phyloP scores from a whole-genome alignment of 2,797 vertebrate genomes.

The Anguilla obscura region DNA sequence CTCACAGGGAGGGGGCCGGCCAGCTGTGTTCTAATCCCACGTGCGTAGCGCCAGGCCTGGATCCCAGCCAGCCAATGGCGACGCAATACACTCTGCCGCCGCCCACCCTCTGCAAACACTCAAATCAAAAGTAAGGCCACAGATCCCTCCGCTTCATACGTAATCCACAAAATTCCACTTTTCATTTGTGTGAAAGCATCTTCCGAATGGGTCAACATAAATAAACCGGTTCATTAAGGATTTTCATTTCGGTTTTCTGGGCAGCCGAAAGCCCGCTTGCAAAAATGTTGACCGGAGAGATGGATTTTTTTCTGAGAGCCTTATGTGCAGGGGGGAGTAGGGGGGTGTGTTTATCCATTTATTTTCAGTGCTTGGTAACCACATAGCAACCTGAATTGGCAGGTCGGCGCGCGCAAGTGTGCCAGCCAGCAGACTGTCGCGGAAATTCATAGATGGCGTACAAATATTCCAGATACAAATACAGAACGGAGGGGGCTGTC shows the following conservation, averaged over 20 bases:
- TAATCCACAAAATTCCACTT: background rate
- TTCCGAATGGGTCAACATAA: background rate
- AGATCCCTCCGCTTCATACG: background rate
- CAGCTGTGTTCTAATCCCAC: background rate
- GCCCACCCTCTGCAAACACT: background rate
- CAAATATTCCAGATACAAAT: background rate
- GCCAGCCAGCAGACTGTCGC: background rate
- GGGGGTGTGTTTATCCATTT: background rate
- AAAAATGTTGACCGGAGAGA: background rate
- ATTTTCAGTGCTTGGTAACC: background rate
- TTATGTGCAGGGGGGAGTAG: background rate
- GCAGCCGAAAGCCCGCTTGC: background rate
- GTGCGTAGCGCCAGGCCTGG: background rate
- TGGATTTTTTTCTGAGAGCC: background rate
- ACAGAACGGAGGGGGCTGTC: too few relatives aligned
- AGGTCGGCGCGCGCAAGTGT: background rate
- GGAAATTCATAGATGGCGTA: background rate
- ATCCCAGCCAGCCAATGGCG: background rate
- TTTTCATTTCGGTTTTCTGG: background rate
- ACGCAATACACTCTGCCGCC: background rate
- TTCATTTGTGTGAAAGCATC: constrained; percentile 4
- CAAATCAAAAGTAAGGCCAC: background rate
- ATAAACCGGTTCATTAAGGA: background rate
- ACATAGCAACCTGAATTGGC: background rate
- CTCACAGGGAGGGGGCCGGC: background rate